phyloP scores from a whole-genome alignment of 2,113 vertebrate species.

The Callospermophilus lateralis region DNA sequence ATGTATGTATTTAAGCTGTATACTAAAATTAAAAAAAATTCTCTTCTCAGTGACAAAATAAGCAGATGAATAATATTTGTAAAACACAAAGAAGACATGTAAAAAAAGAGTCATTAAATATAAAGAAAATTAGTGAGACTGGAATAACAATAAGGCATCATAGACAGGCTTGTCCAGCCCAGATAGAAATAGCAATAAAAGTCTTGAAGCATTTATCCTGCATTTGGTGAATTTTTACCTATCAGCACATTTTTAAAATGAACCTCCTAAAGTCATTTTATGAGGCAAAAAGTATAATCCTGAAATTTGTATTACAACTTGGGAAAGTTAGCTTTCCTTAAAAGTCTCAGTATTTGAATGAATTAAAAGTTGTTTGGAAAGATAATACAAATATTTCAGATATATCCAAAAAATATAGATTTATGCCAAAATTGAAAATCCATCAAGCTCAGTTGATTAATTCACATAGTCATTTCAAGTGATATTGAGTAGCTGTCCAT shows the following conservation, averaged over 20 bases:
- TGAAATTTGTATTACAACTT: neutral
- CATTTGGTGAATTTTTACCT: slow-evolving; percentile 84
- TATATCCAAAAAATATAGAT: neutral
- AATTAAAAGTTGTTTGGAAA: slow-evolving; percentile 41
- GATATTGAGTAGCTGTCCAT: neutral
- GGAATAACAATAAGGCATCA: slow-evolving; percentile 77
- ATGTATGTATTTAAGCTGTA: slow-evolving; percentile 58
- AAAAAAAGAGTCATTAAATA: slow-evolving; percentile 80
- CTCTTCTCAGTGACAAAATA: slow-evolving; percentile 67
- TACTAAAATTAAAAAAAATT: slow-evolving; percentile 59
- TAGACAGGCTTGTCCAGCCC: slow-evolving; percentile 82
- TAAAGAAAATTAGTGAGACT: slow-evolving; percentile 87
- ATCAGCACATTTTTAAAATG: slow-evolving; percentile 81
- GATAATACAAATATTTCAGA: neutral
- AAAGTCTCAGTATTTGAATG: neutral
- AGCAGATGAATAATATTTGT: slow-evolving; percentile 81
- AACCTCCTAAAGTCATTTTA: slow-evolving; percentile 73
- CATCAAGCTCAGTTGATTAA: neutral
- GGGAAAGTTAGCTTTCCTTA: slow-evolving; percentile 4
- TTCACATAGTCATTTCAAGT: neutral
- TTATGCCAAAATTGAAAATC: neutral
- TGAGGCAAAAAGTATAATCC: slow-evolving; percentile 76
- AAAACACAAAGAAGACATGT: slow-evolving; percentile 83
- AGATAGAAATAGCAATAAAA: slow-evolving; percentile 84
- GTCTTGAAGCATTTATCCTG: slow-evolving; percentile 83